phyloP scores from a whole-genome alignment of 2,888 invertebrate species.

The Lucinisca nassula region DNA sequence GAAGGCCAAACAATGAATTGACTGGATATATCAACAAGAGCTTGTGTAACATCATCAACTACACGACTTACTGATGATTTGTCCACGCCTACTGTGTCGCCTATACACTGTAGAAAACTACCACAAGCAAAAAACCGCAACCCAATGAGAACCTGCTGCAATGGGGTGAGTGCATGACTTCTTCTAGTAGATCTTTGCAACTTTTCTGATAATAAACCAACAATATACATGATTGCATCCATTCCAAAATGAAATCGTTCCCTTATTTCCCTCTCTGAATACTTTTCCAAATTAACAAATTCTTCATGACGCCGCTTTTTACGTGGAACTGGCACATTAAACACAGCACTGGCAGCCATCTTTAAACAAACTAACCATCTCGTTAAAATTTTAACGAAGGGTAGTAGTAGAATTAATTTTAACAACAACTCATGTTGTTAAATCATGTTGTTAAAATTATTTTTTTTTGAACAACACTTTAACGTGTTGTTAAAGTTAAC shows the following conservation, averaged over 20 bases:
- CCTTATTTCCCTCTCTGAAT: neutral
- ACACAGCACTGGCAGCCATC: neutral
- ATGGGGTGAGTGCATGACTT: neutral
- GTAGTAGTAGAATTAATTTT: neutral
- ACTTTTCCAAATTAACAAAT: neutral
- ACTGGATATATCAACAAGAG: neutral
- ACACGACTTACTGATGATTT: constrained; percentile 30
- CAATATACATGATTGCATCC: neutral
- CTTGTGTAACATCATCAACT: constrained; percentile 17
- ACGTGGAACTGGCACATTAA: neutral
- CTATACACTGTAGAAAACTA: constrained; percentile 24
- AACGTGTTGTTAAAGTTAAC: too few relatives aligned
- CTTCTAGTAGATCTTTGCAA: neutral
- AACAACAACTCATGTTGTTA: neutral
- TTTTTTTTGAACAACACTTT: neutral
- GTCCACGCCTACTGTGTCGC: constrained; percentile 25
- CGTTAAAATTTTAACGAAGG: neutral
- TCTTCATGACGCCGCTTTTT: neutral
- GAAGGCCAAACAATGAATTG: neutral
- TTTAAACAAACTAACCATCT: neutral
- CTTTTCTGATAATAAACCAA: constrained; percentile 5
- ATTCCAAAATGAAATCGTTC: neutral
- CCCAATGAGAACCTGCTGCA: constrained; percentile 24
- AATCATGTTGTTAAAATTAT: neutral
- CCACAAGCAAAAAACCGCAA: constrained; percentile 41